Evolutionary conservation across 1,140 invertebrate species (phyloP).

Genomic region (Drosophila hydei): DNA sequence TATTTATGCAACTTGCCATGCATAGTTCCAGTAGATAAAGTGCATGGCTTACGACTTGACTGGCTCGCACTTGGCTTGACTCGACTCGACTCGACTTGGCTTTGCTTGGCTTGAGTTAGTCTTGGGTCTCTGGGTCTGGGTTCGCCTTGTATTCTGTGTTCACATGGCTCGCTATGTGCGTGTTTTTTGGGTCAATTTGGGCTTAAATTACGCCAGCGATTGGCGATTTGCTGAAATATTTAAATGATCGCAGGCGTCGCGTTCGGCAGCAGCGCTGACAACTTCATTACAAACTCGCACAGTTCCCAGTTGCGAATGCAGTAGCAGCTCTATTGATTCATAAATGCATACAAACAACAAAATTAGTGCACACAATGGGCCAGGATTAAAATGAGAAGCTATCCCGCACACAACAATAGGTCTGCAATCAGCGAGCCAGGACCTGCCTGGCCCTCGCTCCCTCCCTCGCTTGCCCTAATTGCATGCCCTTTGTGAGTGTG

Average conservation of each 20-base stretch:
- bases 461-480: constrained; percentile 56
- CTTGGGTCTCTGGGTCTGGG: constrained; percentile 16
- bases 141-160: constrained; percentile 18
- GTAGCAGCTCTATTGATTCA: constrained; percentile 34
- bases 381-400: constrained; percentile 68
- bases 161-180: constrained; percentile 23
- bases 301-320: constrained; percentile 19
- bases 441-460: constrained; percentile 16
- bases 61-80: constrained; percentile 19
- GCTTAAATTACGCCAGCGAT: constrained; percentile 75
- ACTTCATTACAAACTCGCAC: constrained; percentile 60
- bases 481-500: constrained; percentile 57
- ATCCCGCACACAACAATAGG: constrained; percentile 47
- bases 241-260: constrained; percentile 51
- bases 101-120: constrained; percentile 22
- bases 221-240: constrained; percentile 58
- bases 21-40: constrained; percentile 75
- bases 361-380: constrained; percentile 63
- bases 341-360: constrained; percentile 50
- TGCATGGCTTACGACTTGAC: constrained; percentile 56
- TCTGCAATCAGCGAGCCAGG: constrained; percentile 52
- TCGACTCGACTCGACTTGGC: constrained; percentile 16
- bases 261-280: no score
- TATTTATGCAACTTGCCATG: constrained; percentile 78
- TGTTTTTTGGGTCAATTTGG: constrained; percentile 76